Conservation (phyloP, 2,797 vertebrate species). For the Masticophis lateralis region DNA sequence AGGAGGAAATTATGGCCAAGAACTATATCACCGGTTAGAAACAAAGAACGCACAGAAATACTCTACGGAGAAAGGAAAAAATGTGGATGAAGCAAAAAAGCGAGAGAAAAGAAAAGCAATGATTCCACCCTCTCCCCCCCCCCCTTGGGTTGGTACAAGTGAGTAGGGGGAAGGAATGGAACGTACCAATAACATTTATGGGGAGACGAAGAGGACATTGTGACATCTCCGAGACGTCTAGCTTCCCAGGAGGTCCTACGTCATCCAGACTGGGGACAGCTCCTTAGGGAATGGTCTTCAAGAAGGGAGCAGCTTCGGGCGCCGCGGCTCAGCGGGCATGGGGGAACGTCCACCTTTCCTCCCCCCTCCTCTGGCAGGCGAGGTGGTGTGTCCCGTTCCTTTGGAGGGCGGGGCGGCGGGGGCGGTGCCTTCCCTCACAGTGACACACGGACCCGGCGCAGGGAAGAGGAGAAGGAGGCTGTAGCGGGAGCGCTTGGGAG, state of each 20-base stretch:
- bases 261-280: background rate
- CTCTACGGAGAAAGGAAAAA: background rate
- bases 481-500: background rate
- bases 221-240: background rate
- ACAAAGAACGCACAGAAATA: background rate
- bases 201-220: background rate
- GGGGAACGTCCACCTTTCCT: background rate
- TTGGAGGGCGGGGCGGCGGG: conserved; percentile 50
- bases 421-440: conserved; percentile 45
- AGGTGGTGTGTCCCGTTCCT: conserved; percentile 54
- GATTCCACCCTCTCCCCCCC: background rate
- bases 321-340: background rate
- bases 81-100: background rate
- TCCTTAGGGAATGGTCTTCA: no score
- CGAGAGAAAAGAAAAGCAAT: background rate
- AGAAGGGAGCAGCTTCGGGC: rapidly evolving
- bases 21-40: background rate
- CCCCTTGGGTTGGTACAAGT: background rate
- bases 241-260: background rate
- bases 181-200: conserved; percentile 45
- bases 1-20: background rate
- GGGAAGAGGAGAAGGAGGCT: conserved; percentile 24
- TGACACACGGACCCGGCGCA: conserved; percentile 51
- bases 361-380: conserved; percentile 26
- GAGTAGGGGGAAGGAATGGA: conserved; percentile 30